These are phyloP conservation scores for Marasmarcha lunaedactyla DNA, from an alignment of 2,888 invertebrate genomes.

Conservation along the genomic window DNA sequence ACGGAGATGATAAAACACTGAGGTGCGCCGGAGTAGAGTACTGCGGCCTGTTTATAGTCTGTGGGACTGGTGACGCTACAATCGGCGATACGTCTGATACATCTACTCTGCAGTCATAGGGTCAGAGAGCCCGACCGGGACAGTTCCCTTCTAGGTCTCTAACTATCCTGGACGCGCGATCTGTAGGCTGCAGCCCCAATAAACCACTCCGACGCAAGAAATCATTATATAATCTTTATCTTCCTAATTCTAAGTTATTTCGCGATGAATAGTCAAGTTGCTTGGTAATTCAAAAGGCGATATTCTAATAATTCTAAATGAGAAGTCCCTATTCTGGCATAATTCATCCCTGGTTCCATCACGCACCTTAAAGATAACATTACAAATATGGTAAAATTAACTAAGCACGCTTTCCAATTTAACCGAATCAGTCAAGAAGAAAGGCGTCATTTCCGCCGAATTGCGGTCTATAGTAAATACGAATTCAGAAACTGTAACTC, in stretches of 20 bases:
- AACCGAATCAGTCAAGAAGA: slow-evolving; percentile 54
- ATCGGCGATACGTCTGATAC: slow-evolving; percentile 51
- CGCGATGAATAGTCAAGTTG: slow-evolving; percentile 69
- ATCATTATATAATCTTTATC: slow-evolving; percentile 53
- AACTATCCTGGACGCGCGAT: slow-evolving; percentile 32
- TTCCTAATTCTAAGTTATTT: slow-evolving; percentile 58
- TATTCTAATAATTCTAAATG: slow-evolving; percentile 57
- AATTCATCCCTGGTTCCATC: slow-evolving; percentile 36
- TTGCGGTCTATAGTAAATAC: slow-evolving; percentile 25
- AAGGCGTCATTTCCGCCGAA: slow-evolving; percentile 22
- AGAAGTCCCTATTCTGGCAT: slow-evolving; percentile 48
- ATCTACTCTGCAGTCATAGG: slow-evolving; percentile 15
- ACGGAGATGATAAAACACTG: slow-evolving; percentile 59
- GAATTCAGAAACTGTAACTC: slow-evolving; percentile 28
- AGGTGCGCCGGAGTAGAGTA: slow-evolving; percentile 36
- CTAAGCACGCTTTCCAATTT: slow-evolving; percentile 57
- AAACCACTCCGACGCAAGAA: slow-evolving; percentile 34
- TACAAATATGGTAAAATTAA: slow-evolving; percentile 40
- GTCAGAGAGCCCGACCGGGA: no score
- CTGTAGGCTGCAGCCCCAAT: no score
- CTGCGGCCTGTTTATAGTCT: slow-evolving; percentile 47
- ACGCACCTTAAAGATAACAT: slow-evolving; percentile 47
- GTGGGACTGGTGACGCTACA: slow-evolving; percentile 32
- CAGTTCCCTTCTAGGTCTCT: slow-evolving; percentile 7
- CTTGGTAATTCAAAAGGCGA: no score